Evolutionary conservation across 2,888 invertebrate species (phyloP).

Genomic region (Acrobasis suavella): DNA sequence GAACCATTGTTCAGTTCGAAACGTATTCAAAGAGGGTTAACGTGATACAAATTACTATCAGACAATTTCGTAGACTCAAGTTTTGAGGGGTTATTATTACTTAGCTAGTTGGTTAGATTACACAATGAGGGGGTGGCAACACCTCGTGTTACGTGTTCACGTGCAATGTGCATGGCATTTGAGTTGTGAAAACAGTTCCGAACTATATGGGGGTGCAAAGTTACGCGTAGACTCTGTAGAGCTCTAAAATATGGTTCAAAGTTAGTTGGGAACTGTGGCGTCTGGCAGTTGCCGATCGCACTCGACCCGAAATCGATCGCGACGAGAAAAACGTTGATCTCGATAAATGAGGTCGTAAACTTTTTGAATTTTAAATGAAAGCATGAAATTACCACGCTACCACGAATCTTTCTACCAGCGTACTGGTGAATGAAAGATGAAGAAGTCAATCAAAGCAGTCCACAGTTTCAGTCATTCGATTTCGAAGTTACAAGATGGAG

Average conservation of each 20-base stretch:
- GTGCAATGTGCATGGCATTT: slow-evolving; percentile 39
- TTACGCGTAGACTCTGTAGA: slow-evolving; percentile 54
- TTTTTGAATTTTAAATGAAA: not conserved
- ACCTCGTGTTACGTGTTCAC: slow-evolving; percentile 53
- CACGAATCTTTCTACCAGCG: no score
- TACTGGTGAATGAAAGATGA: no score
- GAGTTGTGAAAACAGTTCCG: slow-evolving; percentile 50
- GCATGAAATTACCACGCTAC: not conserved
- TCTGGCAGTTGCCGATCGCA: slow-evolving; percentile 36
- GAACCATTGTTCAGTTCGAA: slow-evolving; percentile 43
- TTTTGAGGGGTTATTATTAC: slow-evolving; percentile 42
- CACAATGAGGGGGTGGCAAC: slow-evolving; percentile 52
- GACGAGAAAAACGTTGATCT: slow-evolving; percentile 6
- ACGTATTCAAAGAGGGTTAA: slow-evolving; percentile 43
- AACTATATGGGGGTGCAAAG: slow-evolving; percentile 36
- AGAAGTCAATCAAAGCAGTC: no score
- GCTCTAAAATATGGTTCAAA: slow-evolving; percentile 69
- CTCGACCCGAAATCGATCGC: not conserved
- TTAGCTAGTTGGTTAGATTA: slow-evolving; percentile 55
- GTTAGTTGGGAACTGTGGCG: slow-evolving; percentile 52
- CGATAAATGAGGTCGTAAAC: slow-evolving; percentile 6
- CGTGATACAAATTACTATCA: slow-evolving; percentile 53
- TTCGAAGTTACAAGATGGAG: no score
- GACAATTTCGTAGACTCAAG: slow-evolving; percentile 49
- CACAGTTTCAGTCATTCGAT: no score